Conservation (phyloP, 2,797 vertebrate species). For the Pipistrellus pipistrellus region DNA sequence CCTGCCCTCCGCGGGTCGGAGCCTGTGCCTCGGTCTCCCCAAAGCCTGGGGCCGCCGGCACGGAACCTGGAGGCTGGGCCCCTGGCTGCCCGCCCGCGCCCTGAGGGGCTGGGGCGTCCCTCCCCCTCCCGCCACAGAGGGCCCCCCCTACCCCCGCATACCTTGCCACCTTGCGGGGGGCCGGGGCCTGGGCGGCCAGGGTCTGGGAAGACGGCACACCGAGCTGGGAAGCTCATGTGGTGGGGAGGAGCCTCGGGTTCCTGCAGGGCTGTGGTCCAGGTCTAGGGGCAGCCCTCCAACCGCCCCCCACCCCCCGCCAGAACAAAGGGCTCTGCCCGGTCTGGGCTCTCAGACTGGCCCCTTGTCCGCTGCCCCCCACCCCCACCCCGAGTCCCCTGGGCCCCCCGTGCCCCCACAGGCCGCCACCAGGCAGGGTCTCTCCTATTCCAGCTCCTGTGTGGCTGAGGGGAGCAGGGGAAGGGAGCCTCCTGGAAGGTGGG, state of each 20-base stretch:
- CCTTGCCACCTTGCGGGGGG: slow-evolving; percentile 64
- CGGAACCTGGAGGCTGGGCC: slow-evolving; percentile 64
- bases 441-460: slow-evolving; percentile 7
- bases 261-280: slow-evolving; percentile 58
- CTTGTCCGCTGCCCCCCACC: not conserved
- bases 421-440: slow-evolving; percentile 59
- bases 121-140: not conserved
- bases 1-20: not conserved
- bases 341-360: slow-evolving; percentile 64
- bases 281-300: slow-evolving; percentile 64
- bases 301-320: not conserved
- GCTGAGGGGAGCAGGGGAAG: slow-evolving; percentile 43
- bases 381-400: no score
- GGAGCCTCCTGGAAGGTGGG: slow-evolving; percentile 57
- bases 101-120: not conserved
- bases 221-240: slow-evolving; percentile 60
- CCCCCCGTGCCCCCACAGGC: not conserved
- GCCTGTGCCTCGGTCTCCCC: not conserved
- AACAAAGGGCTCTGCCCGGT: slow-evolving; percentile 78
- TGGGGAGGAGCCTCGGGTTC: slow-evolving; percentile 68
- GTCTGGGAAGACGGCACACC: slow-evolving; percentile 34
- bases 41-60: slow-evolving; percentile 15
- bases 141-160: not conserved
- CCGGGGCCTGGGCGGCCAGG: slow-evolving; percentile 24
- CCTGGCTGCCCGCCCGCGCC: slow-evolving; percentile 10